These are phyloP conservation scores for Drosophila miranda DNA, from an alignment of 1,140 invertebrate species.

Conservation along the genomic window DNA sequence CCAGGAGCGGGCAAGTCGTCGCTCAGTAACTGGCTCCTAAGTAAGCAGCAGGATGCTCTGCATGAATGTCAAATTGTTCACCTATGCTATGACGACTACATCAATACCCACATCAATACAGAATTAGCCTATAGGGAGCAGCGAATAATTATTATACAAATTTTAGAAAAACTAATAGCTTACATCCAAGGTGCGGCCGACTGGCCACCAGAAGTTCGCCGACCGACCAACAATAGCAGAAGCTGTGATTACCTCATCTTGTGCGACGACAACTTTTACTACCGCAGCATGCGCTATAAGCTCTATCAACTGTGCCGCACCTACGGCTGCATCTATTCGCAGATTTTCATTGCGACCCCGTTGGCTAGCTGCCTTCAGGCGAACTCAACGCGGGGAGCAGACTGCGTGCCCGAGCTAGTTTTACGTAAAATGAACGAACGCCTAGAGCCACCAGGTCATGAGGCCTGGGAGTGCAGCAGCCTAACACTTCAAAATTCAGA, in stretches of 20 bases:
- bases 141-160: slow-evolving; percentile 22
- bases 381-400: slow-evolving; percentile 31
- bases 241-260: slow-evolving; percentile 40
- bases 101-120: slow-evolving; percentile 6
- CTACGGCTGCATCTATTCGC: slow-evolving; percentile 40
- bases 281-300: slow-evolving; percentile 71
- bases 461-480: slow-evolving; percentile 54
- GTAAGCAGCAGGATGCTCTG: slow-evolving; percentile 6
- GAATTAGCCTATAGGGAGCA: slow-evolving; percentile 47
- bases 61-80: slow-evolving; percentile 49
- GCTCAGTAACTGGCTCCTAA: slow-evolving; percentile 55
- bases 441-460: slow-evolving; percentile 41
- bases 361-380: slow-evolving; percentile 27
- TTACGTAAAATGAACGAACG: slow-evolving; percentile 51
- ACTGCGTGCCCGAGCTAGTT: slow-evolving; percentile 29
- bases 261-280: slow-evolving; percentile 77
- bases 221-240: neutral
- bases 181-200: slow-evolving; percentile 5
- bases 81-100: slow-evolving; percentile 66
- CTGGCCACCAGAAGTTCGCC: slow-evolving; percentile 7
- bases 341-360: slow-evolving; percentile 44
- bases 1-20: slow-evolving; percentile 64
- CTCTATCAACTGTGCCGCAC: slow-evolving; percentile 54
- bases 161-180: slow-evolving; percentile 41
- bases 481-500: slow-evolving; percentile 16